phyloP scores from a whole-genome alignment of 2,113 vertebrate species.

The Megaptera novaeangliae region DNA sequence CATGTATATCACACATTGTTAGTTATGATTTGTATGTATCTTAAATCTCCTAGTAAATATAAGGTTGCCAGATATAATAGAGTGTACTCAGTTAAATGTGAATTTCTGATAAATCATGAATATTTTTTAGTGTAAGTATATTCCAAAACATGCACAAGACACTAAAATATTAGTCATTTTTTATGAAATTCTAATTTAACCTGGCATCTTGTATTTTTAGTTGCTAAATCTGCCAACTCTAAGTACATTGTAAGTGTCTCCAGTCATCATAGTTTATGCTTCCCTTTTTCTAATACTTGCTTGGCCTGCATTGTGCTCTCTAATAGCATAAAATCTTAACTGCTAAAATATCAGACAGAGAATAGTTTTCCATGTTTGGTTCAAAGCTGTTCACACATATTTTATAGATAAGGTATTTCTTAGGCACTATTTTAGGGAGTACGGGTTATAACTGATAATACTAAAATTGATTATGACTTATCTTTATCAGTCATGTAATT shows the following conservation, averaged over 20 bases:
- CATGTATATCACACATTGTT: neutral
- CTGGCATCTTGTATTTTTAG: neutral
- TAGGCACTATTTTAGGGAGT: neutral
- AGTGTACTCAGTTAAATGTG: neutral
- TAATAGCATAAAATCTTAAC: slow-evolving; percentile 1
- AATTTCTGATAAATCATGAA: slow-evolving; percentile 19
- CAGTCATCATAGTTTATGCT: neutral
- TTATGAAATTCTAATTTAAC: slow-evolving; percentile 35
- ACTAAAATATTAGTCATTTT: neutral
- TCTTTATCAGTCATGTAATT: neutral
- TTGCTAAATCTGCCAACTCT: neutral
- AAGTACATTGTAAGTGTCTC: neutral
- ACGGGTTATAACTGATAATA: neutral
- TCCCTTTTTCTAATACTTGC: neutral
- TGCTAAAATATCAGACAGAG: neutral
- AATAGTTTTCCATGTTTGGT: neutral
- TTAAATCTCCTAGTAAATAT: neutral
- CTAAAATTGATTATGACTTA: neutral
- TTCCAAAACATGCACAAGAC: neutral
- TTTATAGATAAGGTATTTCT: neutral
- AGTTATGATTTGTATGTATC: neutral
- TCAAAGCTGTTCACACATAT: slow-evolving; percentile 4
- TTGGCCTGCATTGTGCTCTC: neutral
- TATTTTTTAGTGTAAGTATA: neutral
- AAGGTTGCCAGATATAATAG: neutral